These are phyloP conservation scores for Cantharis rustica DNA, from an alignment of 2,888 invertebrate genomes.

Conservation along the genomic window DNA sequence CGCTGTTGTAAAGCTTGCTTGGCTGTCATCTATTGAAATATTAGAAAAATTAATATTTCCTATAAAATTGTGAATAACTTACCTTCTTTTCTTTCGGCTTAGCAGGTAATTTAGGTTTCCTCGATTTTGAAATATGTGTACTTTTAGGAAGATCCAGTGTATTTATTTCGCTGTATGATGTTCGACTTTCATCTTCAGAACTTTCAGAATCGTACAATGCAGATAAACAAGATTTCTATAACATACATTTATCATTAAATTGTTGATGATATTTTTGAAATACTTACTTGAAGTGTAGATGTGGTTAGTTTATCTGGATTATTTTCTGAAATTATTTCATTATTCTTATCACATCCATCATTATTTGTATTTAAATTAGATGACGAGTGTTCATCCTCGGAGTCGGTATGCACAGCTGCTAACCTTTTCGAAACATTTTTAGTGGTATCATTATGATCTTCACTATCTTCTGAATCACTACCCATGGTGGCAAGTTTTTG, in stretches of 20 bases:
- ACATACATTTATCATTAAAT: slow-evolving; percentile 5
- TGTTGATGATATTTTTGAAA: slow-evolving; percentile 7
- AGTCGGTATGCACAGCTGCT: slow-evolving; percentile 36
- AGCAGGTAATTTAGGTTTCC: not conserved
- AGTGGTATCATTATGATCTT: not conserved
- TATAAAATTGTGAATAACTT: not conserved
- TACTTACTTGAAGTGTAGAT: not conserved
- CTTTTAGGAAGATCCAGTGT: not conserved
- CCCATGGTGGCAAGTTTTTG: slow-evolving; percentile 27
- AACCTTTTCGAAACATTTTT: slow-evolving; percentile 3
- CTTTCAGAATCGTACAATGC: slow-evolving; percentile 64
- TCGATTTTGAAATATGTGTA: not conserved
- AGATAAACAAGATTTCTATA: slow-evolving; percentile 47
- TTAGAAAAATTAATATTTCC: not conserved
- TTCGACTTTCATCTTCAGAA: slow-evolving; percentile 52
- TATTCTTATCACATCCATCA: slow-evolving; percentile 30
- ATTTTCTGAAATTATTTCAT: slow-evolving; percentile 31
- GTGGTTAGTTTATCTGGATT: not conserved
- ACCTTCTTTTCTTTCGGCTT: not conserved
- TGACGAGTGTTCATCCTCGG: slow-evolving; percentile 13
- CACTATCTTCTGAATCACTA: slow-evolving; percentile 35
- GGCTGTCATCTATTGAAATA: slow-evolving; percentile 63
- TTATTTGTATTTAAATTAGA: not conserved
- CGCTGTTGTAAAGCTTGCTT: slow-evolving; percentile 72
- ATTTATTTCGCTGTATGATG: not conserved